Evolutionary conservation across 1,140 invertebrate genomes (phyloP).

Genomic region (Meloidogyne hapla): DNA sequence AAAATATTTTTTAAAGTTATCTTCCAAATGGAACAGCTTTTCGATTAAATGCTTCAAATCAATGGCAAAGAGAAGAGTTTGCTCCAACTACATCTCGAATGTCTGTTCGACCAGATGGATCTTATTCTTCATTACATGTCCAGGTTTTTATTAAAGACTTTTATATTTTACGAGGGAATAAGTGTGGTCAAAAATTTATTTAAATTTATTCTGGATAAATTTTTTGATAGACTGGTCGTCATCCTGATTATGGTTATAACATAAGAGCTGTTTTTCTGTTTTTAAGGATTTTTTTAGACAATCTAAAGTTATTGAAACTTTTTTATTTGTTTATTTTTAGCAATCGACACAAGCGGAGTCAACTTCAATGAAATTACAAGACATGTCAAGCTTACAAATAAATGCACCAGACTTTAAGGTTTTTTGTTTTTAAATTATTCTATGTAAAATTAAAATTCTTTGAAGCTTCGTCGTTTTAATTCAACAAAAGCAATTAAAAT

Average conservation of each 20-base stretch:
- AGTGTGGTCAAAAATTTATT: no score
- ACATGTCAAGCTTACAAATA: constrained; percentile 15
- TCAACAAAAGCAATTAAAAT: constrained; percentile 17
- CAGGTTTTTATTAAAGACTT: not conserved
- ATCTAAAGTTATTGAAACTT: no score
- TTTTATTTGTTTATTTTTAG: no score
- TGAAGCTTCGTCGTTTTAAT: constrained; percentile 21
- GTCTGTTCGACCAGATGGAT: constrained; percentile 4
- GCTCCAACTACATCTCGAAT: not conserved
- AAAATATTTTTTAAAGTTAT: not conserved
- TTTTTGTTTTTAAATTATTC: not conserved
- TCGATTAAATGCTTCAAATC: not conserved
- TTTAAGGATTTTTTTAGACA: no score
- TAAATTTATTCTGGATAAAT: no score
- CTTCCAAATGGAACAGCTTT: constrained; percentile 6
- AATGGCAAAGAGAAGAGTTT: constrained; percentile 18
- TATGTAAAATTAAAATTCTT: not conserved
- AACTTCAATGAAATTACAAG: no score
- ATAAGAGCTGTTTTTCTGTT: no score
- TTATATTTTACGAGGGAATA: no score
- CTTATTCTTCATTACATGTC: constrained; percentile 5
- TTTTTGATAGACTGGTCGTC: no score
- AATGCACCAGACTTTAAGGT: constrained; percentile 29
- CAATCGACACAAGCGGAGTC: not conserved
- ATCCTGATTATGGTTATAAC: no score